Base-by-base conservation (phyloP, 2,113 vertebrate genomes). In the Gasterosteus nipponicus region DNA sequence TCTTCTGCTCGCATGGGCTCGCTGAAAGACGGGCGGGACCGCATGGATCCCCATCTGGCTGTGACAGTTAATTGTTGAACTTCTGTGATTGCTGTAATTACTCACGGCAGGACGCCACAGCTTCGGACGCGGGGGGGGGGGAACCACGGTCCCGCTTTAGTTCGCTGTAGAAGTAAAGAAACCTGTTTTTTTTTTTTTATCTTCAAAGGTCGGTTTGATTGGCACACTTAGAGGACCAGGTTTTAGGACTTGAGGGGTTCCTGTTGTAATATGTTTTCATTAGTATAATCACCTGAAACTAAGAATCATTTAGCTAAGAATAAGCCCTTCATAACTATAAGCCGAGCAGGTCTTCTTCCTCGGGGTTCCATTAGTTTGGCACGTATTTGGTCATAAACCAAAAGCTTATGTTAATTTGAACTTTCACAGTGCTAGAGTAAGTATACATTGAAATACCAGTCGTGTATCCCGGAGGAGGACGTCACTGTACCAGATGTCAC, bases 61-160 rank as follows among this genome's bases (percentile, higher is more conserved):
- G 64, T 75, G 90, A 87, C 90, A 88, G 86, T 74, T 90, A 89
- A 90, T 89, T 92, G 92, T 93, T 93, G 90, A 93, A 89, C 81
- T 91, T 92, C 51, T 82, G 86, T 93, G 93, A 93, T 94, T 93
- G 90, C 86, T 83, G 87, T 91, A 88, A 93, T 93, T 89, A 89
- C 81, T 92, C 90, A 92, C 46, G 42, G 84, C 73, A 76, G 72
- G 79, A 71, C 71, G 59, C 59, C 69, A 44, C 57, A 44, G 58
- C 81, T 63, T 63, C 54, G 31, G 53, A 75, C 73, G 53, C 2
- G 1, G 49, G 35, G 62, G 73, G 78, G 74, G 1, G 1, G 35
- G 22, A 1, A 26, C 64, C 47, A 75, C 82, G 63, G 69, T 85
- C 72, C 76, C 85, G 39, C 29, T 64, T 83, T 81, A 81, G 73